These are phyloP conservation scores for Nephrotoma guestfalica DNA, from an alignment of 2,888 invertebrate species.

Conservation along the genomic window DNA sequence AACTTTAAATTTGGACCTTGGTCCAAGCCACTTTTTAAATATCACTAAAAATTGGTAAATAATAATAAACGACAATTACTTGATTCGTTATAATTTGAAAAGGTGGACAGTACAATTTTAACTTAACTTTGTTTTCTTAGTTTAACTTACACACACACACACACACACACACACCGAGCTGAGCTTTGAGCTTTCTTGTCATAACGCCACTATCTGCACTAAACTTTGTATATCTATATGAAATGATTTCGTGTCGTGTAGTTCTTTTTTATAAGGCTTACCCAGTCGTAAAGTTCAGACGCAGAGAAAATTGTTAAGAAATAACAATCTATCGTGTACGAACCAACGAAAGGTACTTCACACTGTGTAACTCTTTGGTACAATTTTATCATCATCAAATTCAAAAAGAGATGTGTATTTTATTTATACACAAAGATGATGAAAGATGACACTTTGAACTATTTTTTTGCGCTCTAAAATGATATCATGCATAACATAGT, in stretches of 20 bases:
- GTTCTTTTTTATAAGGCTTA: background rate
- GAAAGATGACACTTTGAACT: background rate
- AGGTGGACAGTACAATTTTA: too few species aligned
- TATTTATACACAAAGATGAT: background rate
- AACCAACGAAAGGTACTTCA: background rate
- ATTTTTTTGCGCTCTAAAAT: background rate
- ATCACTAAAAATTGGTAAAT: too few species aligned
- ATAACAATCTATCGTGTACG: background rate
- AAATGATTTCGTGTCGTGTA: background rate
- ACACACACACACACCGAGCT: background rate
- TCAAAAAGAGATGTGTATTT: background rate
- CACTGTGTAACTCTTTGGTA: background rate
- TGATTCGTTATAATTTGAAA: too few species aligned
- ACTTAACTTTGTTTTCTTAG: too few species aligned
- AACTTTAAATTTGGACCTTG: too few species aligned
- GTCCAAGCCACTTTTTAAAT: too few species aligned
- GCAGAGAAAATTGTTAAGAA: background rate
- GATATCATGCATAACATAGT: background rate
- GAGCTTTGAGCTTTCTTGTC: background rate
- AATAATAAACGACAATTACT: too few species aligned
- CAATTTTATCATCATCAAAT: background rate
- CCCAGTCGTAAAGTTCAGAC: background rate
- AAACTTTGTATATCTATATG: background rate
- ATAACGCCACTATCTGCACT: background rate
- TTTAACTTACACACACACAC: too few species aligned